Conservation (phyloP, 2,797 vertebrate species). For the Pempheris klunzingeri region DNA sequence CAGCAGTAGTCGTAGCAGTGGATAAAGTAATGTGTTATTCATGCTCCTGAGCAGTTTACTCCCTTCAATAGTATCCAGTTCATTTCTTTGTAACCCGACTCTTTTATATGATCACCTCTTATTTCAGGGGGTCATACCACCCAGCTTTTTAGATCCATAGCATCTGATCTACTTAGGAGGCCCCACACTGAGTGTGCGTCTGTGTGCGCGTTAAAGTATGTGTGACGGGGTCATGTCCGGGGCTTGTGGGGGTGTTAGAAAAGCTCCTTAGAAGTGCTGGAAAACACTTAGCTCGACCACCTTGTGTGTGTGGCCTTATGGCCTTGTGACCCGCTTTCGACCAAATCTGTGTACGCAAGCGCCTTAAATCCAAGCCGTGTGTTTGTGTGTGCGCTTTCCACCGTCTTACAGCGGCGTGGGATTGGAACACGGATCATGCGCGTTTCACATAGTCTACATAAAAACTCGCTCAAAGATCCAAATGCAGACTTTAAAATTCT, state of each 20-base stretch:
- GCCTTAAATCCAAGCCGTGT: constrained; percentile 33
- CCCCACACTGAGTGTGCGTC: constrained; percentile 45
- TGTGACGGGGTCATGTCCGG: constrained; percentile 75
- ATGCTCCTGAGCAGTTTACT: background rate
- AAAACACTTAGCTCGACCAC: constrained; percentile 75
- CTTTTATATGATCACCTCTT: constrained; percentile 45
- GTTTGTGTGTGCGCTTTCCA: constrained; percentile 16
- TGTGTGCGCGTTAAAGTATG: constrained; percentile 63
- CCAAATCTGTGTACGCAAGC: constrained; percentile 59
- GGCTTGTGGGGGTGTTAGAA: constrained; percentile 61
- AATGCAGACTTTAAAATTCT: background rate
- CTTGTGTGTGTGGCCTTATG: constrained; percentile 67
- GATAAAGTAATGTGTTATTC: background rate
- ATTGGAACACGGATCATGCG: constrained; percentile 1
- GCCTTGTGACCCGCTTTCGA: constrained; percentile 66
- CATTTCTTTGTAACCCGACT: constrained; percentile 31
- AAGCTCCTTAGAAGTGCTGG: constrained; percentile 77
- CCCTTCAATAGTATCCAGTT: constrained; percentile 28
- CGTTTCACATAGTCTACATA: background rate
- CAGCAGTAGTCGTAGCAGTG: background rate
- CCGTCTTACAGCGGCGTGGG: background rate
- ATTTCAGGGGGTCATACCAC: constrained; percentile 68
- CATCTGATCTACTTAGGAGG: constrained; percentile 82
- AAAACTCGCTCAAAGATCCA: background rate
- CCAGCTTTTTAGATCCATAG: constrained; percentile 79